Conservation (phyloP, 2,797 vertebrate species). For the Chrysolophus pictus region DNA sequence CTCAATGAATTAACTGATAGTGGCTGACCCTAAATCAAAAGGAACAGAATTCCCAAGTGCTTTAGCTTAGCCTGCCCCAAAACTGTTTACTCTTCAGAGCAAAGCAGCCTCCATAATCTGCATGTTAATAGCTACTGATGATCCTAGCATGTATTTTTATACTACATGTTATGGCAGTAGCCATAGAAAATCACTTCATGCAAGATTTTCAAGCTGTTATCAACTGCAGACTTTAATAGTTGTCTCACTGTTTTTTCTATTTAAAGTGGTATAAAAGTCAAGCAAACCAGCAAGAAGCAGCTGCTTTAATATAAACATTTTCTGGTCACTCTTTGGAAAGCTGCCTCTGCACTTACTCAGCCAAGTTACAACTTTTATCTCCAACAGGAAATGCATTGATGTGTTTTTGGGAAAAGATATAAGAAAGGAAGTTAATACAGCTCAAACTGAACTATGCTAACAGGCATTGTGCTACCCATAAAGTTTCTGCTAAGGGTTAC, state of each 20-base stretch:
- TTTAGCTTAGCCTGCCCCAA: background rate
- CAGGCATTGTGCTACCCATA: background rate
- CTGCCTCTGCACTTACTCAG: background rate
- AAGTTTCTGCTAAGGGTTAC: conserved; percentile 13
- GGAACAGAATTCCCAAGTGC: background rate
- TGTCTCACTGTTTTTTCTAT: background rate
- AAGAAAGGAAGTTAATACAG: conserved; percentile 13
- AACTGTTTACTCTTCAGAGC: background rate
- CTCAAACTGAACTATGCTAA: background rate
- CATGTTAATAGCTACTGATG: background rate
- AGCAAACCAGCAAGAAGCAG: conserved; percentile 25
- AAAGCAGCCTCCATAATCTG: background rate
- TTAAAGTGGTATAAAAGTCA: background rate
- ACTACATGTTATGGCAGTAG: background rate
- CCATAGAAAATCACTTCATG: background rate
- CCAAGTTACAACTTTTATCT: conserved; percentile 22
- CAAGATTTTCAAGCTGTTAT: background rate
- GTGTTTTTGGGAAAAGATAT: conserved; percentile 56
- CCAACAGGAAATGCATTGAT: conserved; percentile 40
- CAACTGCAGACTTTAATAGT: background rate
- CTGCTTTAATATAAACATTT: background rate
- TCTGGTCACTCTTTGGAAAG: conserved; percentile 1
- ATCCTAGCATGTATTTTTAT: background rate
- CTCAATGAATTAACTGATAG: background rate
- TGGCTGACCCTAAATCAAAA: background rate